Evolutionary conservation across 2,113 vertebrate species (phyloP), one percentile per base, ranked within the genome.

Genomic region (Megaleporinus macrocephalus): DNA sequence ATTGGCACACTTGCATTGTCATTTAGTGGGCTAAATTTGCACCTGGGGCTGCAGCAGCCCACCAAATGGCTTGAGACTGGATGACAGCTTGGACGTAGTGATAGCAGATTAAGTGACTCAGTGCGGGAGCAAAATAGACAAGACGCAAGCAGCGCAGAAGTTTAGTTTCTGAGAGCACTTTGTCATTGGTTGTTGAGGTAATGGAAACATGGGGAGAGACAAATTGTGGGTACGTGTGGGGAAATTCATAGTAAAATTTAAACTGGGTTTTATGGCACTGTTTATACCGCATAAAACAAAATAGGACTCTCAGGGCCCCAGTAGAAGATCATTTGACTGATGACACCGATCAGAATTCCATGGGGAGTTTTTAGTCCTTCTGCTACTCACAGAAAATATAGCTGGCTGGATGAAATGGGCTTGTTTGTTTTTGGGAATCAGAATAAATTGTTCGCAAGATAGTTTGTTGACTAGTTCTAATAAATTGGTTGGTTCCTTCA

Each of bases 1-100:
- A 80, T 71, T 91, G 89, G 90, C 92, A 87, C 44, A 15, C 81
- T 76, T 68, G 86, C 82, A 84, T 83, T 87, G 77, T 88, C 84
- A 91, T 91, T 93, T 92, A 85, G 70, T 62, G 80, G 76, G 84
- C 85, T 87, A 72, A 89, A 88, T 65, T 82, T 87, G 88, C 93
- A 91, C 91, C 91, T 92, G 92, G 72, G 91, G 86, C 87, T 73
- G 41, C 61, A 6, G 47, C 72, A 85, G 80, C 76, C 85, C 68
- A 89, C 87, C 89, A 87, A 87, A 82, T 86, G 63, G 79, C 84
- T 73, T 15, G 73, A 85, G 82, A 88, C 84, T n/a, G 41, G 81
- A 62, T 76, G 79, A 87, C 86, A 84, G 86, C 87, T 88, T 86
- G 86, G 81, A 72, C 36, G 57, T 53, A 41, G 81, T 76, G 12